These are phyloP conservation scores for Scatophagus argus DNA, from an alignment of 2,113 vertebrate species.

Conservation along the genomic window DNA sequence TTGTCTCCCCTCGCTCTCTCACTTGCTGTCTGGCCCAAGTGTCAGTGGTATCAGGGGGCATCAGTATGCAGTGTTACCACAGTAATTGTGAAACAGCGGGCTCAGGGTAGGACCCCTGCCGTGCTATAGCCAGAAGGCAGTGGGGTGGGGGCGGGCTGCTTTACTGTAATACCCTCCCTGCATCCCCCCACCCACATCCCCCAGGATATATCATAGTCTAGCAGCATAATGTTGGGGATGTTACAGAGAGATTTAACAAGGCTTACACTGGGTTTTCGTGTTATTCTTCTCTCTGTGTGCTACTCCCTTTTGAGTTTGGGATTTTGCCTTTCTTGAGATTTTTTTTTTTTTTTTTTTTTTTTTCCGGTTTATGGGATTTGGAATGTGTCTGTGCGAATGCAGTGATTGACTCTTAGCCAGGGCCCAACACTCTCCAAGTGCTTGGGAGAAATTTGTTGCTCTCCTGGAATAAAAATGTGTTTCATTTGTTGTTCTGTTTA, in stretches of 20 bases:
- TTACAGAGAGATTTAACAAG: conserved; percentile 70
- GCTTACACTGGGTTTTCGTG: conserved; percentile 66
- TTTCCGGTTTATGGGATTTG: conserved; percentile 70
- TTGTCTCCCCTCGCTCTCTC: conserved; percentile 2
- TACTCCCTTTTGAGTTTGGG: conserved; percentile 66
- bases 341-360: conserved; percentile 51
- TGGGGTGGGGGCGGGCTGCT: conserved; percentile 19
- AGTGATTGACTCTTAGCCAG: conserved; percentile 67
- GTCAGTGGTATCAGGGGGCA: conserved; percentile 55
- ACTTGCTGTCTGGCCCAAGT: conserved; percentile 48
- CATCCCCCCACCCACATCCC: conserved; percentile 33
- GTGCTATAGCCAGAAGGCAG: conserved; percentile 56
- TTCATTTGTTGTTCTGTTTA: conserved; percentile 48
- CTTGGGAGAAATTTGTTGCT: conserved; percentile 48
- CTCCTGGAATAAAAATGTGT: conserved; percentile 57
- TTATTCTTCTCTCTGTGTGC: conserved; percentile 53
- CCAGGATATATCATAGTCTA: conserved; percentile 56
- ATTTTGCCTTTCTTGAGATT: conserved; percentile 62
- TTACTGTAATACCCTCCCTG: conserved; percentile 50
- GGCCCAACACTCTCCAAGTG: conserved; percentile 45
- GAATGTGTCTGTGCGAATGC: conserved; percentile 59
- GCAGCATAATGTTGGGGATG: conserved; percentile 63
- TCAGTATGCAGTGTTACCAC: conserved; percentile 66
- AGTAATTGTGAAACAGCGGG: conserved; percentile 71
- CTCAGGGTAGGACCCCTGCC: conserved; percentile 56